Evolutionary conservation across 23 tunicate genomes (phyloP).

Genomic region (Oikopleura albicans): DNA sequence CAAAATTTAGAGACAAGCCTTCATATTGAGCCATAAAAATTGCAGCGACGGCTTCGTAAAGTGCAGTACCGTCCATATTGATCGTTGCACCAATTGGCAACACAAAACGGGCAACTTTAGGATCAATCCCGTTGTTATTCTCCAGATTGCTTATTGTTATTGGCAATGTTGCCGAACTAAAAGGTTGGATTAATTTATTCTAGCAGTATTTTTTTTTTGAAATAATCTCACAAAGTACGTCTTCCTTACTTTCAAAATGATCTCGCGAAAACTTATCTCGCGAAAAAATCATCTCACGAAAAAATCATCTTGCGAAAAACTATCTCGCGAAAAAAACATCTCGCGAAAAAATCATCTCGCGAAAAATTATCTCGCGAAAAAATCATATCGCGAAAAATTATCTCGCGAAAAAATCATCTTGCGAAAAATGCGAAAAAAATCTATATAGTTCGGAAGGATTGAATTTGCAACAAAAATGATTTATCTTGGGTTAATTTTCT

Average conservation of each 20-base stretch:
- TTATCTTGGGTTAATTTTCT: too few relatives aligned
- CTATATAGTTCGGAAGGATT: too few relatives aligned
- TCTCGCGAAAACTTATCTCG: too few relatives aligned
- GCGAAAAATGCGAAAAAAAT: too few relatives aligned
- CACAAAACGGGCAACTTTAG: constrained; percentile 54
- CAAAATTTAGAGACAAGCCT: constrained; percentile 58
- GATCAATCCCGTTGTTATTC: constrained; percentile 52
- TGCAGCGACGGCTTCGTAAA: constrained; percentile 99
- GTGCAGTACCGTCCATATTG: constrained; percentile 97
- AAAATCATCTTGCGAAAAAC: too few relatives aligned
- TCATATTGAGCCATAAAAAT: constrained; percentile 72
- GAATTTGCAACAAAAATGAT: too few relatives aligned
- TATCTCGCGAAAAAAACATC: neutral
- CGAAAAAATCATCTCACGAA: neutral
- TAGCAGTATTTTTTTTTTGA: too few relatives aligned
- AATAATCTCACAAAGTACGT: too few relatives aligned
- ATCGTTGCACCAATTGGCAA: constrained; percentile 93
- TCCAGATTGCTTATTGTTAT: constrained; percentile 60
- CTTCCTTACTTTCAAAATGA: too few relatives aligned
- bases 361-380: neutral
- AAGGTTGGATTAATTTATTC: neutral
- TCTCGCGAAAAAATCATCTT: too few relatives aligned
- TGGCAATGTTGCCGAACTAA: constrained; percentile 81
- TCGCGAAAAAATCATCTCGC: neutral
- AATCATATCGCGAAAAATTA: neutral